Base-by-base conservation (phyloP, 1,140 invertebrate species). In the Lordiphosa clarofinis region DNA sequence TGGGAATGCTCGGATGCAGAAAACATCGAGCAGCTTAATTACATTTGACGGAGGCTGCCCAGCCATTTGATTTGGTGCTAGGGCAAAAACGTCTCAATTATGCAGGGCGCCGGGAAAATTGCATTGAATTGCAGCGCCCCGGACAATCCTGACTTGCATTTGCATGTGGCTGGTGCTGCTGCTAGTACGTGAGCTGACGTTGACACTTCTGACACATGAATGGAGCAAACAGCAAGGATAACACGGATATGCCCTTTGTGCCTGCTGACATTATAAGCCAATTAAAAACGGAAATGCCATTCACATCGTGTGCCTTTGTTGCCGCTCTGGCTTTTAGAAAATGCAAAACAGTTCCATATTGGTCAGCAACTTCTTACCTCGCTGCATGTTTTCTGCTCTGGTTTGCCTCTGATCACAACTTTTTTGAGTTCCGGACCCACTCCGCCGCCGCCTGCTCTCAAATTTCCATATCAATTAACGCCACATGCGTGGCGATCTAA, bases 391-490 rank as follows among this genome's bases (percentile, higher is more conserved):
- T 59, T 38, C 58, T 31, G 44, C 12, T 36, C 50, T 38, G 57
- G 76, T 76, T 75, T 66, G 58, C 42, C 36, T 72, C 82, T 76
- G 72, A 64, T 82, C 58, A 70, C 53, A 40, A 50, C 56, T 73
- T 65, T 78, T 63, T 79, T 79, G 64, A 57, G 63, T 44, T 63
- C 59, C 38, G 35, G 47, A 10, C 9, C 9, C 55, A 31, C 49
- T 10, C 35, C 15, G 66, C 24, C 24, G 1, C 28, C 6, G 28
- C 28, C 28, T 0, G 5, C 0, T 8, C 48, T 10, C 55, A 35
- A 74, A 55, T 81, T 64, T 70, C 56, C 74, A 71, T 62, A 66
- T 71, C 70, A 74, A 70, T 81, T 74, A 81, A 50, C 50, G 44
- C 38, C 39, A 12, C 42, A 21, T 42, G 47, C 39, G 33, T 42